Evolutionary conservation across 2,113 vertebrate species (phyloP).

Genomic region (Psittacula cyanocephala): DNA sequence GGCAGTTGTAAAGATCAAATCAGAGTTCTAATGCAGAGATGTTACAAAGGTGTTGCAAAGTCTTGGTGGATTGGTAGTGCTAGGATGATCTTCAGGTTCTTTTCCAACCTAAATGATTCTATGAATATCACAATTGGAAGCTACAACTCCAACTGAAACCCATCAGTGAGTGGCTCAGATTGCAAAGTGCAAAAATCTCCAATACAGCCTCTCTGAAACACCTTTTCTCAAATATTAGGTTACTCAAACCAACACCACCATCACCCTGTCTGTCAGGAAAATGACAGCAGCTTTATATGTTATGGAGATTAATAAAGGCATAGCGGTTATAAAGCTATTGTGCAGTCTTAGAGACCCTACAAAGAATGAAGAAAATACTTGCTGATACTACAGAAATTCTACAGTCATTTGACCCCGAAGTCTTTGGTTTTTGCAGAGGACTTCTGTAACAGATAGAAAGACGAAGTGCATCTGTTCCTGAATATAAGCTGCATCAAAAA

Average conservation of each 20-base stretch:
- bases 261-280: neutral
- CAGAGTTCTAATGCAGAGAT: neutral
- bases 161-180: neutral
- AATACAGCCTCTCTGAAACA: neutral
- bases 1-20: neutral
- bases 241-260: neutral
- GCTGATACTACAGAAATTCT: neutral
- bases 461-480: neutral
- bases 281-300: accelerated
- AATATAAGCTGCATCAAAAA: neutral
- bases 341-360: neutral
- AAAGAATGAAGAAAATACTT: neutral
- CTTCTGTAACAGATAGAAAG: neutral
- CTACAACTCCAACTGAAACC: neutral
- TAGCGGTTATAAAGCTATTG: neutral
- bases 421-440: neutral
- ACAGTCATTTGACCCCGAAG: neutral
- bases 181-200: neutral
- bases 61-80: neutral
- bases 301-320: neutral
- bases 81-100: neutral
- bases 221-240: neutral
- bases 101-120: neutral
- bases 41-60: neutral
- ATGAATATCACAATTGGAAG: neutral